These are phyloP conservation scores for Catostomus latipinnis DNA, from an alignment of 2,797 vertebrate genomes.

Conservation along the genomic window DNA sequence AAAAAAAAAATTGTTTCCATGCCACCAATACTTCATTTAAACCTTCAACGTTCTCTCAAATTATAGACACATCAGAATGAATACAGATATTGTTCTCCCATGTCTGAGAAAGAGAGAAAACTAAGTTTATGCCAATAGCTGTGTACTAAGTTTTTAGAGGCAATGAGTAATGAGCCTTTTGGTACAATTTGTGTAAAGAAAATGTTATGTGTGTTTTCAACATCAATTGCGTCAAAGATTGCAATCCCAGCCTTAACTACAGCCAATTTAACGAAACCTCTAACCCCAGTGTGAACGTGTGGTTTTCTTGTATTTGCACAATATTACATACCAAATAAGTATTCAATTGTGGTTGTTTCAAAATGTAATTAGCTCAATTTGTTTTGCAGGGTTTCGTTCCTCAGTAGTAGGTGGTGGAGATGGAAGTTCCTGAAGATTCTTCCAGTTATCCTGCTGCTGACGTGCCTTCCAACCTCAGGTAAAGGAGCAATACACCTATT, in stretches of 20 bases:
- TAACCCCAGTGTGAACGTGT: not conserved
- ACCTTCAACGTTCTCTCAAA: constrained; percentile 48
- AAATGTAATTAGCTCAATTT: constrained; percentile 12
- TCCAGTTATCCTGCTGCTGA: constrained; percentile 63
- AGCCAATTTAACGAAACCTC: constrained; percentile 12
- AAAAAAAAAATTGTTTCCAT: constrained; percentile 49
- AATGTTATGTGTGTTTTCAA: not conserved
- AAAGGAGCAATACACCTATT: constrained; percentile 53
- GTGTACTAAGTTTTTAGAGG: constrained; percentile 4
- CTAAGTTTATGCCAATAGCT: constrained; percentile 17
- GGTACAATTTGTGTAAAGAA: not conserved
- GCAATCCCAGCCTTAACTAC: not conserved
- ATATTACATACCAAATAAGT: not conserved
- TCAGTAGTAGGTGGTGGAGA: constrained; percentile 80
- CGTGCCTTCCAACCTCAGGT: constrained; percentile 75
- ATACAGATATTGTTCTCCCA: constrained; percentile 55
- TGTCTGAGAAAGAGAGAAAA: constrained; percentile 29
- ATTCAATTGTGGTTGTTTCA: constrained; percentile 8
- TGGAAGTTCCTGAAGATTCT: constrained; percentile 78
- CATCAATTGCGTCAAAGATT: not conserved
- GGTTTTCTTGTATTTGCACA: constrained; percentile 11
- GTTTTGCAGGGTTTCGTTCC: constrained; percentile 77
- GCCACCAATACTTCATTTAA: constrained; percentile 54
- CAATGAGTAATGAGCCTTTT: not conserved
- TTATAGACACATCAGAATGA: constrained; percentile 51